phyloP scores from a whole-genome alignment of 2,888 invertebrate species.

The Mythimna ferrago region DNA sequence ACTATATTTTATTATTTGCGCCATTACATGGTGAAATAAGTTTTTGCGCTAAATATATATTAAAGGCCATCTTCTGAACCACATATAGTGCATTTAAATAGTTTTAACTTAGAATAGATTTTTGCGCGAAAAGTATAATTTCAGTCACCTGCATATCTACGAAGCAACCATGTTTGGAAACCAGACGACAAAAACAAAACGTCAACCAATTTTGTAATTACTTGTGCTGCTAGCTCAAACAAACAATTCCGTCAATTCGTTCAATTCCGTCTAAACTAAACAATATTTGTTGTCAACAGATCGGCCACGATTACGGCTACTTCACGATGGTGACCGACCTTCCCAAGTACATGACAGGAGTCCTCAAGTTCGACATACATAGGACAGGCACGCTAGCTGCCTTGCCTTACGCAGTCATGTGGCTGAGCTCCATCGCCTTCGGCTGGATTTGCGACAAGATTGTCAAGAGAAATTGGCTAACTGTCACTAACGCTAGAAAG shows the following conservation, averaged over 20 bases:
- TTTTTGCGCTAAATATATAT: no score
- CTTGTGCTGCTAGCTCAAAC: not conserved
- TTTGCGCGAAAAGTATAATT: no score
- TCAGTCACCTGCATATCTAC: no score
- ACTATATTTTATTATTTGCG: no score
- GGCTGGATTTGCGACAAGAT: conserved; percentile 94
- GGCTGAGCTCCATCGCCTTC: conserved; percentile 92
- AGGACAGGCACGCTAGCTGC: conserved; percentile 92
- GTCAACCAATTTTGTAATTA: not conserved
- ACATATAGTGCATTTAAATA: not conserved
- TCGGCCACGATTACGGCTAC: conserved; percentile 93
- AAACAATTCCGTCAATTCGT: no score
- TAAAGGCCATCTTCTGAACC: not conserved
- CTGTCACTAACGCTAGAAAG: conserved; percentile 91
- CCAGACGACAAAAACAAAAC: not conserved
- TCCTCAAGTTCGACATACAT: conserved; percentile 92
- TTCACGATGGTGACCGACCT: conserved; percentile 93
- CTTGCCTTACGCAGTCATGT: conserved; percentile 93
- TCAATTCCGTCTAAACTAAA: conserved; percentile 10
- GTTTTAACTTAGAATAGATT: no score
- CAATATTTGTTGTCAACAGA: conserved; percentile 69
- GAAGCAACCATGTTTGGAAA: not conserved
- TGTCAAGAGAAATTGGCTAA: conserved; percentile 91
- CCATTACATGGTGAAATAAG: no score
- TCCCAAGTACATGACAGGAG: conserved; percentile 93